phyloP scores from a whole-genome alignment of 2,113 vertebrate genomes.

The Anhinga rufa region DNA sequence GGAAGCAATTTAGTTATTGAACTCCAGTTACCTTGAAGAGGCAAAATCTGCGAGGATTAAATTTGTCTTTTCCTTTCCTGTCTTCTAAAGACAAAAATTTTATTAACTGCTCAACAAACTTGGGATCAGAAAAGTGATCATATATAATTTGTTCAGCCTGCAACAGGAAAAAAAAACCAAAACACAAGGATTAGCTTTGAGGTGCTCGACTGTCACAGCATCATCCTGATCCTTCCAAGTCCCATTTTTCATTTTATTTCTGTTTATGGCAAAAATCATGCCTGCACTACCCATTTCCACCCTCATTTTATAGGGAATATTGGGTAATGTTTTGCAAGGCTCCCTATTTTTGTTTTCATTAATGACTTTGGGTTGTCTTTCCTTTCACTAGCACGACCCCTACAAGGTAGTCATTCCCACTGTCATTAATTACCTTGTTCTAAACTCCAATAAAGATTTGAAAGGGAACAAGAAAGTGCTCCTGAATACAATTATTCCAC shows the following conservation, averaged over 20 bases:
- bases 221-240: neutral
- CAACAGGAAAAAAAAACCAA: neutral
- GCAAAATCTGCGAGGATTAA: slow-evolving; percentile 95
- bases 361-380: neutral
- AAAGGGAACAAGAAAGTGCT: neutral
- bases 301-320: neutral
- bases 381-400: neutral
- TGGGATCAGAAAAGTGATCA: slow-evolving; percentile 92
- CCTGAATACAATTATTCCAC: neutral
- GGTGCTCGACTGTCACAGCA: neutral
- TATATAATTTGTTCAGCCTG: slow-evolving; percentile 94
- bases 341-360: neutral
- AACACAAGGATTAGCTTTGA: neutral
- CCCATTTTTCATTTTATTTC: neutral
- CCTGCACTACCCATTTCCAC: neutral
- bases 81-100: slow-evolving; percentile 97
- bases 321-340: neutral
- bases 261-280: neutral
- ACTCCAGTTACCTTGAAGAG: slow-evolving; percentile 90
- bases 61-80: slow-evolving; percentile 98
- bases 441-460: neutral
- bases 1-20: neutral
- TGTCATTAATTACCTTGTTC: neutral
- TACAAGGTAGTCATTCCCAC: neutral
- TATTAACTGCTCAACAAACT: slow-evolving; percentile 92